Evolutionary conservation across 2,113 vertebrate genomes (phyloP).

Genomic region (Equus przewalskii): DNA sequence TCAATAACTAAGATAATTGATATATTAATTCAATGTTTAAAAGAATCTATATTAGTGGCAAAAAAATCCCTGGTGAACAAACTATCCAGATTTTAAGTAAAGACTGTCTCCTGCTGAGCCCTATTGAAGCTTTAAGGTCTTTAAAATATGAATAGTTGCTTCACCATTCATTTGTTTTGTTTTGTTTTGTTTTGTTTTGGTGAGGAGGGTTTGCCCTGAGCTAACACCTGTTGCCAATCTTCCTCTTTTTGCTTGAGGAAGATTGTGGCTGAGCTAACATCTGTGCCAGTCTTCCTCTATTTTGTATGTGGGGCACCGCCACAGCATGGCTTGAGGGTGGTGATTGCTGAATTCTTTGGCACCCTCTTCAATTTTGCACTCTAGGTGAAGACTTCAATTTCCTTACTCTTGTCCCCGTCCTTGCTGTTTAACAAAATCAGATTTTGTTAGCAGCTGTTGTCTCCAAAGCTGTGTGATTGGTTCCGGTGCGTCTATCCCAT

Average conservation of each 20-base stretch:
- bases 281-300: no score
- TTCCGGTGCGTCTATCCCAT: background rate
- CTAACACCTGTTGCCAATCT: no score
- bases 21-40: background rate
- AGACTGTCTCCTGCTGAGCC: background rate
- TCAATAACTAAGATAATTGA: background rate
- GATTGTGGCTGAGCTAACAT: no score
- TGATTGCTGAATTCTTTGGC: background rate
- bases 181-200: no score
- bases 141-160: background rate
- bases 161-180: background rate
- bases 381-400: background rate
- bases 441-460: background rate
- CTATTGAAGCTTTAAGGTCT: accelerated
- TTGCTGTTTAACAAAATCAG: background rate
- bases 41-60: background rate
- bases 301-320: no score
- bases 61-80: background rate
- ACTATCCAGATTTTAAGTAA: background rate
- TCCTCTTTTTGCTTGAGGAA: no score
- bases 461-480: background rate
- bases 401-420: background rate
- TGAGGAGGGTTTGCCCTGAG: no score
- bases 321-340: no score
- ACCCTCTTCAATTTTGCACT: background rate